Base-by-base conservation (phyloP, 2,797 vertebrate genomes). In the Pelodytes ibericus region DNA sequence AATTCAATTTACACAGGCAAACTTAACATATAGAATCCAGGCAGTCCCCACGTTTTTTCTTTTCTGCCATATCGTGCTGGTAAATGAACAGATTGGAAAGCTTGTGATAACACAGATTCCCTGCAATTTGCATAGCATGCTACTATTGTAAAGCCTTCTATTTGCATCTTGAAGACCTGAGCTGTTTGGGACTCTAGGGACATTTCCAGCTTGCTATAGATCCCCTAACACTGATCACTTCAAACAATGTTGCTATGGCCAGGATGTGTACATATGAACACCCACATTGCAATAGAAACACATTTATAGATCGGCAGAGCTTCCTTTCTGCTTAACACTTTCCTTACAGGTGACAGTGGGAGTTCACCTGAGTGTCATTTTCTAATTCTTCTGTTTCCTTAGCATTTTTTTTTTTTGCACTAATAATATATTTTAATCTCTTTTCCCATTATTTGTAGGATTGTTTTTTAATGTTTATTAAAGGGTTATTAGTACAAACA, bases 201-300 rank as follows among this genome's bases (percentile, higher is more conserved):
- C n/a, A 7, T 60, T 51, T 59, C 18, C 11, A 25, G 9, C 15
- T 68, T 30, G 27, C 44, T 63, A 3, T 24, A 49, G 25, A 26
- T n/a, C 26, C 71, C 47, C 49, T 63, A 51, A 73, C 26, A n/a
- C 60, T 29, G 25, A 13, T 57, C n/a, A 24, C 36, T 44, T 71
- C 36, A 62, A 27, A 15, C 39, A 22, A 51, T n/a, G 4, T 36
- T 31, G 59, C 72, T 20, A 56, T 64, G 49, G 22, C 13, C 29
- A 27, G 53, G 24, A 39, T 65, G n/a, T 65, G 22, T 73, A 64
- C 15, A 31, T 27, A 10, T 30, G 51, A 29, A 41, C 33, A 58
- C 30, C 44, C 47, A 64, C 59, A n/a, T 39, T 56, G 39, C 33
- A 56, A 56, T 22, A 26, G 2, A 60, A 29, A 60, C 30, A 53